A percentile compares a stretch with the other conserved stretches of the same genome.
Evolutionary conservation across 2,888 invertebrate genomes (phyloP).

Genomic region (Drosophila phalerata): DNA sequence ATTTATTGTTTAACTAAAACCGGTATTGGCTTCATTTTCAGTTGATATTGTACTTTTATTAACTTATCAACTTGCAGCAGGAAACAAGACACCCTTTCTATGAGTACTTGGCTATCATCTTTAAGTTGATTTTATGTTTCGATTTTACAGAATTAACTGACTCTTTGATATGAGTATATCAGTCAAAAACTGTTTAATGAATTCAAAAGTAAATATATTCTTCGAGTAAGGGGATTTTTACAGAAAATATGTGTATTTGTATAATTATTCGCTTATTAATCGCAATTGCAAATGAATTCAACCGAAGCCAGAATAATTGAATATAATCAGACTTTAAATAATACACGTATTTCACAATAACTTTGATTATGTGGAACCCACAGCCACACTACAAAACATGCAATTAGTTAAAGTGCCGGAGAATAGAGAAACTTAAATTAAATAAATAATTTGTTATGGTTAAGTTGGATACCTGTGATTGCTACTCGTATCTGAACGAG

Average conservation of each 20-base stretch:
- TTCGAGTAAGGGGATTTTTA: neutral
- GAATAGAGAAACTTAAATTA: slow-evolving; percentile 8
- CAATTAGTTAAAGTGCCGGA: slow-evolving; percentile 34
- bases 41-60: neutral
- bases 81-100: neutral
- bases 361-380: slow-evolving; percentile 15
- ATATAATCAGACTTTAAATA: slow-evolving; percentile 27
- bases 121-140: neutral
- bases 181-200: neutral
- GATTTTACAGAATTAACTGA: neutral
- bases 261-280: slow-evolving; percentile 12
- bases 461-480: neutral
- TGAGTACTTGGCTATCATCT: neutral
- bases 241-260: neutral
- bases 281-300: slow-evolving; percentile 18
- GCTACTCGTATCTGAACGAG: neutral
- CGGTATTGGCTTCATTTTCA: neutral
- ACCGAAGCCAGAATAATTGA: slow-evolving; percentile 27
- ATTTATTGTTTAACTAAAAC: neutral
- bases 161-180: neutral
- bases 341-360: slow-evolving; percentile 4
- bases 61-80: neutral
- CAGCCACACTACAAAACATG: slow-evolving; percentile 13
- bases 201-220: neutral
- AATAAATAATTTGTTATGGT: slow-evolving; percentile 15